Evolutionary conservation across 1,140 invertebrate genomes (phyloP).

Genomic region (Ditylenchus dipsaci): DNA sequence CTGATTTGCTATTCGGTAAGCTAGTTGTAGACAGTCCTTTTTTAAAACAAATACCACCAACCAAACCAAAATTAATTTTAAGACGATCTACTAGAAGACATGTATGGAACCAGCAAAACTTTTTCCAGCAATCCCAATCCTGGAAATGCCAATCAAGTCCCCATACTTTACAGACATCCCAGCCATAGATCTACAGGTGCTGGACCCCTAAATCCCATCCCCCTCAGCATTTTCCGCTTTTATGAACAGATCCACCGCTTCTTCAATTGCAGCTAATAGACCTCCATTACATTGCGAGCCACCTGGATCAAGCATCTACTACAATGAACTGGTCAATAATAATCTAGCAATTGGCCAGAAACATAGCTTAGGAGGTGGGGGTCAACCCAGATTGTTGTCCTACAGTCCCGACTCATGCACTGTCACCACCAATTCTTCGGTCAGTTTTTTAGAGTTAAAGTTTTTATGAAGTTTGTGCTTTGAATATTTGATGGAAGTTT

Average conservation of each 20-base stretch:
- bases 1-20: neutral
- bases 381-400: neutral
- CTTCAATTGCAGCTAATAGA: too few relatives aligned
- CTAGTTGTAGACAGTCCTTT: neutral
- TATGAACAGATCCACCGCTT: neutral
- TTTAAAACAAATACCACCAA: neutral
- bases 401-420: slow-evolving; percentile 2
- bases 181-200: neutral
- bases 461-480: neutral
- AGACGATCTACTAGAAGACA: neutral
- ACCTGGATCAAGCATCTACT: too few relatives aligned
- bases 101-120: neutral
- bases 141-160: neutral
- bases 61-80: neutral
- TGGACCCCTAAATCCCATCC: neutral
- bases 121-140: neutral
- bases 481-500: neutral
- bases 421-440: neutral
- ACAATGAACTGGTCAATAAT: too few relatives aligned
- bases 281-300: too few relatives aligned
- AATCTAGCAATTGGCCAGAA: neutral
- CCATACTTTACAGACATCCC: neutral
- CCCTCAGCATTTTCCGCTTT: neutral
- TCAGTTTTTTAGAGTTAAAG: neutral
- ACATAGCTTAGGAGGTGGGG: neutral